phyloP scores from a whole-genome alignment of 35 echinoderm and acorn worm genomes.

The Patiria miniata region DNA sequence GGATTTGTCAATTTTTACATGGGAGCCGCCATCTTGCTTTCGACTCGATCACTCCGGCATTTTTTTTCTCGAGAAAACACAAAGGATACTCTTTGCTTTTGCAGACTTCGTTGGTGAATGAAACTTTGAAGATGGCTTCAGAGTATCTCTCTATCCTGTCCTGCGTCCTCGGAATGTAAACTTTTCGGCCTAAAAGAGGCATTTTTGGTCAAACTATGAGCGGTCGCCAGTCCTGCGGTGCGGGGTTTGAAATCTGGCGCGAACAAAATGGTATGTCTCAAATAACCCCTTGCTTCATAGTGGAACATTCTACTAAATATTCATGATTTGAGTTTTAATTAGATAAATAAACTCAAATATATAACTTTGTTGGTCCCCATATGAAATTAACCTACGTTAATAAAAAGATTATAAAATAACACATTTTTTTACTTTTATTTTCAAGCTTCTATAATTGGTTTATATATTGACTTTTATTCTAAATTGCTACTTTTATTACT shows the following conservation, averaged over 20 bases:
- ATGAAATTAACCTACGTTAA: too few relatives aligned
- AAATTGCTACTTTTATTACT: too few relatives aligned
- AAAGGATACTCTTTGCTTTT: conserved; percentile 92
- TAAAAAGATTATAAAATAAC: too few relatives aligned
- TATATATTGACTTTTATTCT: too few relatives aligned
- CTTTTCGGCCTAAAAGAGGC: conserved; percentile 72
- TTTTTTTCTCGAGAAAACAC: background rate
- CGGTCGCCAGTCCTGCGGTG: background rate
- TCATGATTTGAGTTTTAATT: background rate
- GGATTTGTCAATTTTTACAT: conserved; percentile 38
- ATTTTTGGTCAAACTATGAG: conserved; percentile 44
- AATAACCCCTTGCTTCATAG: background rate
- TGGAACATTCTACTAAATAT: background rate
- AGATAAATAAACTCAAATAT: too few relatives aligned
- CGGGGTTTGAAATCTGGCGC: conserved; percentile 23
- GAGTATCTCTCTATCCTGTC: conserved; percentile 31
- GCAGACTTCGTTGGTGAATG: conserved; percentile 92
- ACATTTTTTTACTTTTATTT: too few relatives aligned
- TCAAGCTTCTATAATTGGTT: too few relatives aligned
- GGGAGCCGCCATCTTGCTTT: conserved; percentile 77
- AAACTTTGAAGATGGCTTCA: conserved; percentile 56
- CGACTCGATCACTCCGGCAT: background rate
- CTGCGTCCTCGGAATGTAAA: conserved; percentile 50
- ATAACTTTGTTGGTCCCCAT: too few relatives aligned
- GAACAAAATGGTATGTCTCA: conserved; percentile 13